These are phyloP conservation scores for Embiotoca jacksoni DNA, from an alignment of 2,113 vertebrate species.

Conservation along the genomic window DNA sequence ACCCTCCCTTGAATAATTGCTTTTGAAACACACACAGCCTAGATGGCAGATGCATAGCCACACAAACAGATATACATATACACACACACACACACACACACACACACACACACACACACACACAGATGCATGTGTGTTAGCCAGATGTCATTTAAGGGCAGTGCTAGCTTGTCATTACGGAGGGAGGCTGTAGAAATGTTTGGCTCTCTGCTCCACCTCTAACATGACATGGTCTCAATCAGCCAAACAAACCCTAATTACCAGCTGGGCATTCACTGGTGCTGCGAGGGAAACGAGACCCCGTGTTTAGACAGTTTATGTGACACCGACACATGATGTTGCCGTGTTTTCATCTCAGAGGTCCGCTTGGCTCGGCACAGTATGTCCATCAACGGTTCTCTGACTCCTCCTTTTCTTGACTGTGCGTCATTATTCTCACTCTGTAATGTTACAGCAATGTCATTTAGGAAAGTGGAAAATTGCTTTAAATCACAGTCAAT, in stretches of 20 bases:
- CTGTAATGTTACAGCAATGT: background rate
- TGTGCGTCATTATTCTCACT: background rate
- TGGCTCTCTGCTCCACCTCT: slow-evolving; percentile 56
- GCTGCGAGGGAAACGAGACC: slow-evolving; percentile 15
- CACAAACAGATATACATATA: background rate
- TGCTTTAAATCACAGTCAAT: too few species aligned
- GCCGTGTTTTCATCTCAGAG: slow-evolving; percentile 28
- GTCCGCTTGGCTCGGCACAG: background rate
- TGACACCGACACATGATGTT: slow-evolving; percentile 17
- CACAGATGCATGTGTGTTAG: slow-evolving; percentile 32
- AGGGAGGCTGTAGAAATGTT: slow-evolving; percentile 53
- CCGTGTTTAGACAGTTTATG: slow-evolving; percentile 19
- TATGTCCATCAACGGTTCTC: too few species aligned
- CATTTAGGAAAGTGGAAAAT: too few species aligned
- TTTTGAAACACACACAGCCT: slow-evolving; percentile 11
- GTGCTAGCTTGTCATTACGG: slow-evolving; percentile 55
- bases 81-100: background rate
- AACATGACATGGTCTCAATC: slow-evolving; percentile 57
- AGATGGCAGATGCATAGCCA: background rate
- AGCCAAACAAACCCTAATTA: slow-evolving; percentile 59
- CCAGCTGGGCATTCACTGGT: slow-evolving; percentile 18
- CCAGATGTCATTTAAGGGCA: slow-evolving; percentile 65
- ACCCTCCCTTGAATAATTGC: background rate
- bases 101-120: background rate
- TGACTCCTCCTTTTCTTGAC: background rate